A percentile compares a stretch with the other conserved stretches of the same genome.
These are phyloP conservation scores for Pterocles orientalis DNA, from an alignment of 2,113 vertebrate species.

Conservation along the genomic window DNA sequence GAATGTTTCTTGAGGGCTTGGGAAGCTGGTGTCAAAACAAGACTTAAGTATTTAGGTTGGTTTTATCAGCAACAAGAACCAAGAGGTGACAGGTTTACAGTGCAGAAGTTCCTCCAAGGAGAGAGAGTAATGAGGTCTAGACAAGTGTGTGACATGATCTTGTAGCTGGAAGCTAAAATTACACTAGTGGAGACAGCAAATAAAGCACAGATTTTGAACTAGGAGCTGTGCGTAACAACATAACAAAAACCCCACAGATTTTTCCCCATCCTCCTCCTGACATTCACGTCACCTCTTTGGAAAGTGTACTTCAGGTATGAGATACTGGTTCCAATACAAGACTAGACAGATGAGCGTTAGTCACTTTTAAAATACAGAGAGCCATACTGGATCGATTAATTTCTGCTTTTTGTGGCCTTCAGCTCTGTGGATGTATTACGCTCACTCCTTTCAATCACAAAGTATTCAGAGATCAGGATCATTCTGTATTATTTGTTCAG, in stretches of 20 bases:
- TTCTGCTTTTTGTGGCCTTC: not conserved
- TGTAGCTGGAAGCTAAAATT: conserved; percentile 43
- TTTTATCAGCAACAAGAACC: conserved; percentile 44
- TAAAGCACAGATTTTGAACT: not conserved
- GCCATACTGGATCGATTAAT: not conserved
- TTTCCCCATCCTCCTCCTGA: not conserved
- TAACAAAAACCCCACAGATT: not conserved
- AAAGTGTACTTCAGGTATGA: not conserved
- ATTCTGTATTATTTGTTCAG: conserved; percentile 9
- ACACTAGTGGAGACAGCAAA: not conserved
- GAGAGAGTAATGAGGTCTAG: conserved; percentile 38
- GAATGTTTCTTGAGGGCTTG: not conserved
- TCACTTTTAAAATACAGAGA: not conserved
- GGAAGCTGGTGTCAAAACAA: not conserved
- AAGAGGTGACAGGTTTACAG: conserved; percentile 32
- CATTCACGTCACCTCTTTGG: not conserved
- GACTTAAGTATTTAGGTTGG: conserved; percentile 1
- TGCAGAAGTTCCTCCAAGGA: conserved; percentile 2
- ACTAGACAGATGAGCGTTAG: not conserved
- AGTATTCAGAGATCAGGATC: not conserved
- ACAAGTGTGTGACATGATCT: not conserved
- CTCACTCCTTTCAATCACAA: not conserved
- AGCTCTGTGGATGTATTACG: not conserved
- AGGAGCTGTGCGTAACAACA: not conserved
- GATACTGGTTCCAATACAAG: not conserved